Percentiles rank a stretch among this genome's conserved stretches.
Conservation (phyloP, 1,140 invertebrate genomes). For the Andrena cerasifolii region DNA sequence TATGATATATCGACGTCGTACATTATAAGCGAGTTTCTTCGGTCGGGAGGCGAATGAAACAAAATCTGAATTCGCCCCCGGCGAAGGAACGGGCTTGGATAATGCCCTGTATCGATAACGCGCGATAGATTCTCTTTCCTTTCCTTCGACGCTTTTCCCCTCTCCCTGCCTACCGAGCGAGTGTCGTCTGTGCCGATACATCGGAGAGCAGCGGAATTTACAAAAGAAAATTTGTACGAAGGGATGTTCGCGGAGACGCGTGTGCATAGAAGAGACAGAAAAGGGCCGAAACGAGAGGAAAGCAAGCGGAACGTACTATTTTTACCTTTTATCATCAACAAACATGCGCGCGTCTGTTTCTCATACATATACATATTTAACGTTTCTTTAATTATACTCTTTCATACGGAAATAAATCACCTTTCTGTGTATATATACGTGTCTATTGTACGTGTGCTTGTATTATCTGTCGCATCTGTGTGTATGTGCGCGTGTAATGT, state of each 20-base stretch:
- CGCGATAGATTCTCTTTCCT: slow-evolving; percentile 14
- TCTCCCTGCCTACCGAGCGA: not conserved
- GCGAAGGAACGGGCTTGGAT: slow-evolving; percentile 43
- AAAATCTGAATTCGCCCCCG: slow-evolving; percentile 48
- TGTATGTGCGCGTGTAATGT: slow-evolving; percentile 45
- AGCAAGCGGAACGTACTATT: slow-evolving; percentile 59
- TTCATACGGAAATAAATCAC: slow-evolving; percentile 62
- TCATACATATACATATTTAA: slow-evolving; percentile 24
- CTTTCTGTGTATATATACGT: slow-evolving; percentile 41
- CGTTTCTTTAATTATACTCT: slow-evolving; percentile 36
- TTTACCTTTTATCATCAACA: slow-evolving; percentile 52
- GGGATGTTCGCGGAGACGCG: slow-evolving; percentile 4
- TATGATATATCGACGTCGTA: slow-evolving; percentile 44
- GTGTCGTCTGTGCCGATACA: not conserved
- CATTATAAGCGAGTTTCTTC: slow-evolving; percentile 40
- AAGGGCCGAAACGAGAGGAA: slow-evolving; percentile 64
- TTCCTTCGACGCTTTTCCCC: slow-evolving; percentile 50
- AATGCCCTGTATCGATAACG: slow-evolving; percentile 15
- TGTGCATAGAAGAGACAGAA: slow-evolving; percentile 42
- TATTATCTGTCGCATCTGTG: slow-evolving; percentile 31
- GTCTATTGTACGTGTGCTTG: slow-evolving; percentile 33
- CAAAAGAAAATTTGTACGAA: slow-evolving; percentile 48
- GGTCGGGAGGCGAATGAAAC: slow-evolving; percentile 40
- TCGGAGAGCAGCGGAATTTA: slow-evolving; percentile 23
- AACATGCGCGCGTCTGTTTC: slow-evolving; percentile 61